These are phyloP conservation scores for Plebejus argus DNA, from an alignment of 2,888 invertebrate genomes.

Conservation along the genomic window DNA sequence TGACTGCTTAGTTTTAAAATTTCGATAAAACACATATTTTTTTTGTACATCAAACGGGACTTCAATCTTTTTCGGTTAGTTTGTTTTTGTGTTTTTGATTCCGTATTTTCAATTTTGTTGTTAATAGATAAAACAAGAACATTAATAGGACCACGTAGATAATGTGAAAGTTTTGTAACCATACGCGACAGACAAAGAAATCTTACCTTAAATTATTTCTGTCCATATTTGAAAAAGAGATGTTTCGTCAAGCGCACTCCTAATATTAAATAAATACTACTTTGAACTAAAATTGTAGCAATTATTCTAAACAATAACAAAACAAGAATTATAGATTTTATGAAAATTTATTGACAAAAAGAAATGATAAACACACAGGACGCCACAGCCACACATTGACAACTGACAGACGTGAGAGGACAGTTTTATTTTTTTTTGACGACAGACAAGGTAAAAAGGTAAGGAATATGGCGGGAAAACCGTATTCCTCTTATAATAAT, in stretches of 20 bases:
- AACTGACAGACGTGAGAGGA: no score
- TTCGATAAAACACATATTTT: neutral
- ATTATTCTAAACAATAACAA: slow-evolving; percentile 37
- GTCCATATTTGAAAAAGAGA: slow-evolving; percentile 44
- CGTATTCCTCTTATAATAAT: no score
- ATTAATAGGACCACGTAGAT: slow-evolving; percentile 31
- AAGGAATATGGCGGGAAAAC: no score
- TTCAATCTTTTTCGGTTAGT: neutral
- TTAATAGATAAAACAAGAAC: slow-evolving; percentile 22
- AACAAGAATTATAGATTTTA: slow-evolving; percentile 47
- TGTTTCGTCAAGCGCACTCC: slow-evolving; percentile 40
- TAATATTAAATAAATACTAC: slow-evolving; percentile 47
- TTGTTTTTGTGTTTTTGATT: neutral
- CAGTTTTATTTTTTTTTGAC: slow-evolving; percentile 1
- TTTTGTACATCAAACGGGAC: neutral
- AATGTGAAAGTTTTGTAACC: slow-evolving; percentile 50
- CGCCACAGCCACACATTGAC: slow-evolving; percentile 27
- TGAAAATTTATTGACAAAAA: slow-evolving; percentile 32
- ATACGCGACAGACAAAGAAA: slow-evolving; percentile 48
- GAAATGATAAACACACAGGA: slow-evolving; percentile 29
- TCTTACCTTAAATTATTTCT: slow-evolving; percentile 65
- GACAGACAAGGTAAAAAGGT: no score
- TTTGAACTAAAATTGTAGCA: slow-evolving; percentile 24
- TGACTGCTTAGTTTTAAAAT: neutral
- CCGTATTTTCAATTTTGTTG: neutral